phyloP scores from a whole-genome alignment of 2,797 vertebrate genomes.

The Emys orbicularis region DNA sequence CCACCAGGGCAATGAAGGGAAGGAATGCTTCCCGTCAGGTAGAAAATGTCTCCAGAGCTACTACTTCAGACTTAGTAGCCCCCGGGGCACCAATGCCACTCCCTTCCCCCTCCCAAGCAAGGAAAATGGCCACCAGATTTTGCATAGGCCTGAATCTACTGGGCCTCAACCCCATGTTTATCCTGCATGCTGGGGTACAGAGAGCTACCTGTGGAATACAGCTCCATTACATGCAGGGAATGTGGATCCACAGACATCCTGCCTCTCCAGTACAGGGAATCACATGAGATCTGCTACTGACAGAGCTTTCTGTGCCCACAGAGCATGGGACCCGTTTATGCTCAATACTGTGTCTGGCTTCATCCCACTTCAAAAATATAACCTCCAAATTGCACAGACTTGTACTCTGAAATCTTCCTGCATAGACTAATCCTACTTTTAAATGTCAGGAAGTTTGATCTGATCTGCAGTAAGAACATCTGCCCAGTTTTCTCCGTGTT shows the following conservation, averaged over 20 bases:
- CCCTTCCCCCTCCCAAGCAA: not conserved
- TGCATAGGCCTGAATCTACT: not conserved
- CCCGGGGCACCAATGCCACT: not conserved
- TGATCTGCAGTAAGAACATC: not conserved
- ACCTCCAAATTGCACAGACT: not conserved
- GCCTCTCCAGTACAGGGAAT: not conserved
- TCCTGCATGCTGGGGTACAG: not conserved
- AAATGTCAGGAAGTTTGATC: not conserved
- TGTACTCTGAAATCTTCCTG: not conserved
- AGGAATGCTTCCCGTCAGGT: not conserved
- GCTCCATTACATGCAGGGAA: not conserved
- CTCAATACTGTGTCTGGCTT: not conserved
- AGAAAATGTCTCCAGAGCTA: not conserved
- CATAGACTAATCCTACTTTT: not conserved
- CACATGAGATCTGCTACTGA: not conserved
- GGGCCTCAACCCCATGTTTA: not conserved
- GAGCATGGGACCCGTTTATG: not conserved
- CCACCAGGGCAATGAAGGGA: not conserved
- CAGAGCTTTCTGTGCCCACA: not conserved
- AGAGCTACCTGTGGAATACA: not conserved
- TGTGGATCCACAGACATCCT: not conserved
- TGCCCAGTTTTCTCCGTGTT: not conserved
- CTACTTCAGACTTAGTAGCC: not conserved
- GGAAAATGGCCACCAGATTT: not conserved
- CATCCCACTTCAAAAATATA: not conserved